These are phyloP conservation scores for Blennius ocellaris DNA, from an alignment of 2,113 vertebrate species.

Conservation along the genomic window DNA sequence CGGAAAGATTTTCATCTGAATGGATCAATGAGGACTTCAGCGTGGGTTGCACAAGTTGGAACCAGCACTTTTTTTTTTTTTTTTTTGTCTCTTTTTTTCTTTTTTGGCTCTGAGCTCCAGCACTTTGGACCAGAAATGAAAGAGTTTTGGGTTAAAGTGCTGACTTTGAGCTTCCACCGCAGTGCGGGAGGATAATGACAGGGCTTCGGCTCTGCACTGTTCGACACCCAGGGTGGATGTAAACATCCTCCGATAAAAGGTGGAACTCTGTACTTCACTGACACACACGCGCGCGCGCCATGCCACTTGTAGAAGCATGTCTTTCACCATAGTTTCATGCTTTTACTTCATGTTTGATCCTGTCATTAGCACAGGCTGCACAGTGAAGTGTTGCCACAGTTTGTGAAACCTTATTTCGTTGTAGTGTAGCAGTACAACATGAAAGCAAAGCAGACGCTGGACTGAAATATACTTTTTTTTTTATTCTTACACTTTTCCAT, in stretches of 20 bases:
- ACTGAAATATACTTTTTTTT: no score
- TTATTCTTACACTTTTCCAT: no score
- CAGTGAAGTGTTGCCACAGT: no score
- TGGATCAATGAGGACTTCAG: accelerated
- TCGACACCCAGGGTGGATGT: not conserved
- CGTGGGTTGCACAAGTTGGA: not conserved
- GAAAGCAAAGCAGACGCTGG: no score
- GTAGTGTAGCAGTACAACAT: no score
- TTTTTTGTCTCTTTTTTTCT: not conserved
- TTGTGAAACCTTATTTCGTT: no score
- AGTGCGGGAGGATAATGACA: not conserved
- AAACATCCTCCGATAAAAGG: conserved; percentile 14
- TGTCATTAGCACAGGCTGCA: no score
- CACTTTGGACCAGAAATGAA: not conserved
- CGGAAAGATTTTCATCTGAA: not conserved
- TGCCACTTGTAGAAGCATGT: not conserved
- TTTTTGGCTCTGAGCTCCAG: not conserved
- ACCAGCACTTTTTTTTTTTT: no score
- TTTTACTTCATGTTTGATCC: no score
- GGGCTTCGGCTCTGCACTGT: not conserved
- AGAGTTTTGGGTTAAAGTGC: not conserved
- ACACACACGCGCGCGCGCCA: no score
- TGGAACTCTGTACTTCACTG: conserved; percentile 6
- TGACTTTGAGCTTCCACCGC: conserved; percentile 6
- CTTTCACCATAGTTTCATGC: no score